These are phyloP conservation scores for Phalacrocorax aristotelis DNA, from an alignment of 2,113 vertebrate species.

Conservation along the genomic window DNA sequence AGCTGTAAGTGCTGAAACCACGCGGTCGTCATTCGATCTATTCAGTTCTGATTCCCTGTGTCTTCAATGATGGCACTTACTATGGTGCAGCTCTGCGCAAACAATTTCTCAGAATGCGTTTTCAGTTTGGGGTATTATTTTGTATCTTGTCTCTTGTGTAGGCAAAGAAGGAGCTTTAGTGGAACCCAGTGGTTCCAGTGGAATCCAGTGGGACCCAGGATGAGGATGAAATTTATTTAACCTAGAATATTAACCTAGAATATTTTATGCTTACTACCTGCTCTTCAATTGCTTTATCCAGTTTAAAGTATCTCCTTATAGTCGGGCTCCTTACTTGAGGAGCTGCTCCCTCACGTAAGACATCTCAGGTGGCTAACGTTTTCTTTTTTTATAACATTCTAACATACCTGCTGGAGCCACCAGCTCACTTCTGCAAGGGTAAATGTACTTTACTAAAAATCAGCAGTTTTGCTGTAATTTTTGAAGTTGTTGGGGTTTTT, in stretches of 20 bases:
- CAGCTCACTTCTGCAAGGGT: neutral
- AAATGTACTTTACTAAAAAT: neutral
- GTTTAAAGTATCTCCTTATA: neutral
- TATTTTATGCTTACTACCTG: neutral
- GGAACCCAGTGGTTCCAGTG: too few species aligned
- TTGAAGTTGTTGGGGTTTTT: neutral
- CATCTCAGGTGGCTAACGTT: neutral
- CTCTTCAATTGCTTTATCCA: neutral
- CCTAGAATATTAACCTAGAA: neutral
- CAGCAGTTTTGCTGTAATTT: neutral
- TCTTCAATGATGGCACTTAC: neutral
- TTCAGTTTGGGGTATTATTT: neutral
- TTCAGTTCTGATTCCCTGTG: neutral
- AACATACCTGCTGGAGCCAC: neutral
- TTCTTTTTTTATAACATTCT: neutral
- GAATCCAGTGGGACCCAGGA: too few species aligned
- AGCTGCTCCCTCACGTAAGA: neutral
- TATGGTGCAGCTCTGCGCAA: neutral
- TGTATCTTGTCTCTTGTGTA: neutral
- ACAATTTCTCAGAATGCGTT: neutral
- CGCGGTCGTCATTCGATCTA: accelerated
- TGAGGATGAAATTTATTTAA: neutral
- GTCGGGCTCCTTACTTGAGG: neutral
- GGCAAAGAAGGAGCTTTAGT: neutral
- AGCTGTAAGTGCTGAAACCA: neutral